A percentile compares a stretch with the other conserved stretches of the same genome.
phyloP scores from a whole-genome alignment of 2,888 invertebrate species.

The Eubasilissa splendida region DNA sequence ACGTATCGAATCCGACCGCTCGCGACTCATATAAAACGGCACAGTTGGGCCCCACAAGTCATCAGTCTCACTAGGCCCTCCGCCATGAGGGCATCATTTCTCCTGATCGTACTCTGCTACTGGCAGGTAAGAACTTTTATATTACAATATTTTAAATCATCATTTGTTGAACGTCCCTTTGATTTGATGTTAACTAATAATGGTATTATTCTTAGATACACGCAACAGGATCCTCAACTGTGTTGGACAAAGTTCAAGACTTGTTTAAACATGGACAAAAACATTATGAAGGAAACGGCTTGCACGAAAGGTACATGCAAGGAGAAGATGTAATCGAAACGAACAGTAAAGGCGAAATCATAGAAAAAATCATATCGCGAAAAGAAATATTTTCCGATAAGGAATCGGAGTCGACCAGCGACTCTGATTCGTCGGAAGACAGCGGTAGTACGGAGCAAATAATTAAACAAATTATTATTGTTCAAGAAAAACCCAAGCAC shows the following conservation, averaged over 20 bases:
- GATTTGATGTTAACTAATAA: background rate
- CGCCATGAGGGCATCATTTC: slow-evolving; percentile 56
- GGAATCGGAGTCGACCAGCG: slow-evolving; percentile 48
- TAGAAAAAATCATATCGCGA: slow-evolving; percentile 53
- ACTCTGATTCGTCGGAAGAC: slow-evolving; percentile 50
- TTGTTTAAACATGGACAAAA: slow-evolving; percentile 51
- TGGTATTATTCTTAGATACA: slow-evolving; percentile 47
- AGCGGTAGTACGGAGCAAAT: slow-evolving; percentile 56
- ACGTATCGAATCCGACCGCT: slow-evolving; percentile 35
- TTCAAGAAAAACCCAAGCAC: slow-evolving; percentile 56
- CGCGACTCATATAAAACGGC: slow-evolving; percentile 52
- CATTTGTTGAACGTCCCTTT: background rate
- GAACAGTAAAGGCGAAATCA: slow-evolving; percentile 55
- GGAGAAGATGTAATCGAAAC: slow-evolving; percentile 55
- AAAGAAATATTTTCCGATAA: slow-evolving; percentile 55
- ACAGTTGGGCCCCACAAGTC: background rate
- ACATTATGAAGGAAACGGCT: slow-evolving; percentile 42
- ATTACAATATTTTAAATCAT: background rate
- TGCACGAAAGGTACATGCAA: slow-evolving; percentile 53
- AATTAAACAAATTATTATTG: slow-evolving; percentile 57
- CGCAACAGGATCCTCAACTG: slow-evolving; percentile 49
- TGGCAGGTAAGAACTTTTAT: slow-evolving; percentile 53
- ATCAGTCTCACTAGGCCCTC: slow-evolving; percentile 58
- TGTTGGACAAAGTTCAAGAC: slow-evolving; percentile 49
- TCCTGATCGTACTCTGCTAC: slow-evolving; percentile 58